phyloP scores from a whole-genome alignment of 2,888 invertebrate species.

The Uropetala carovei region DNA sequence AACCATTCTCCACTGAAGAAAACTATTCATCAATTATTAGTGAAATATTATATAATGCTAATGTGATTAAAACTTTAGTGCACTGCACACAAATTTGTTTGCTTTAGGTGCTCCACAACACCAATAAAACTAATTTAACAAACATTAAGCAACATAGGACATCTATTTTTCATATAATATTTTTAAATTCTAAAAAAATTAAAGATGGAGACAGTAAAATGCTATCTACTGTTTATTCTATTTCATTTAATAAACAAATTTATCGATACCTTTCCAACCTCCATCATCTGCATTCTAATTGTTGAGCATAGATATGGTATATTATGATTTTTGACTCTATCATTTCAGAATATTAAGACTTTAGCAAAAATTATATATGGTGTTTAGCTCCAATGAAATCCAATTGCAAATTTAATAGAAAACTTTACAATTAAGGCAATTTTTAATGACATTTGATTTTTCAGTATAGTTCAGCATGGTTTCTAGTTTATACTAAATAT shows the following conservation, averaged over 20 bases:
- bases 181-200: neutral
- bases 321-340: neutral
- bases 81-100: constrained; percentile 42
- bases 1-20: constrained; percentile 39
- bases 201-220: constrained; percentile 8
- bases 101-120: constrained; percentile 29
- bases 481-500: neutral
- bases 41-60: constrained; percentile 32
- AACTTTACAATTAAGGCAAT: neutral
- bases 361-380: neutral
- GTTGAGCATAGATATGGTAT: neutral
- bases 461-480: neutral
- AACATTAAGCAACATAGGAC: constrained; percentile 33
- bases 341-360: neutral
- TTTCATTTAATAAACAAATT: constrained; percentile 6
- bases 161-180: constrained; percentile 29
- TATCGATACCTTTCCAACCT: neutral
- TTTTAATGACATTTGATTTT: neutral
- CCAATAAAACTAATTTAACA: constrained; percentile 38
- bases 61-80: constrained; percentile 42
- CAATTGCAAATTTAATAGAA: neutral
- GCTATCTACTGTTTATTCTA: neutral
- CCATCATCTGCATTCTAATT: neutral
- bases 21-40: constrained; percentile 12
- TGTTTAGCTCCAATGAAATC: neutral